phyloP scores from a whole-genome alignment of 2,797 vertebrate genomes.

The Enteromius thamalakanensis region DNA sequence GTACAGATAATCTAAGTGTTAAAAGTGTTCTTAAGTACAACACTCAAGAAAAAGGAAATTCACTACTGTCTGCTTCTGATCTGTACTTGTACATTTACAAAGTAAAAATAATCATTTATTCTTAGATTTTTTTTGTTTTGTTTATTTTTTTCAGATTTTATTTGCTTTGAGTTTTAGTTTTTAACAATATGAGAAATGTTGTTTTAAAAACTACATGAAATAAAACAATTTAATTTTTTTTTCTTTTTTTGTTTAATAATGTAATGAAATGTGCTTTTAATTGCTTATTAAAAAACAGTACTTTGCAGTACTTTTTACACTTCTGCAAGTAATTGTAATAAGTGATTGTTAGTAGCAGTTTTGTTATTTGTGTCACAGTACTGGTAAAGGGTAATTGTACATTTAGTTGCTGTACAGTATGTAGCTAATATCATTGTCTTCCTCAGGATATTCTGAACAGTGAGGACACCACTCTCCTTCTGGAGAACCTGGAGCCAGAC shows the following conservation, averaged over 20 bases:
- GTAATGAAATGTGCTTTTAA: background rate
- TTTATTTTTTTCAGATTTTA: no score
- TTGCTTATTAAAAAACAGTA: no score
- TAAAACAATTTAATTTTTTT: no score
- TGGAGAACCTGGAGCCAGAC: constrained; percentile 89
- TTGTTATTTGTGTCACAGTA: background rate
- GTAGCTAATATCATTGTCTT: constrained; percentile 39
- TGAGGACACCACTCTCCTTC: constrained; percentile 83
- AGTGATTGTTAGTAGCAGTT: background rate
- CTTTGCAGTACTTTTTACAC: background rate
- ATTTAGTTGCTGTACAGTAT: background rate
- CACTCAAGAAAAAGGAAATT: no score
- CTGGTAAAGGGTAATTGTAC: background rate
- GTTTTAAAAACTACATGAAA: no score
- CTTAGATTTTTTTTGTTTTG: no score
- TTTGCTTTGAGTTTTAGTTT: no score
- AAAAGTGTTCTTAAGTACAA: no score
- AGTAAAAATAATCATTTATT: background rate
- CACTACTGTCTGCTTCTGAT: no score
- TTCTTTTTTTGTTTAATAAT: no score
- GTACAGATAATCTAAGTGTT: no score
- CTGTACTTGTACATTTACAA: background rate
- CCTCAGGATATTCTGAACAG: constrained; percentile 89
- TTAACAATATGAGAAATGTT: no score
- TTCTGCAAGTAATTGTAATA: background rate